Percentiles rank a stretch among this genome's conserved stretches.
phyloP scores from a whole-genome alignment of 35 echinoderm and acorn worm species.

The Ophiothrix spiculata region DNA sequence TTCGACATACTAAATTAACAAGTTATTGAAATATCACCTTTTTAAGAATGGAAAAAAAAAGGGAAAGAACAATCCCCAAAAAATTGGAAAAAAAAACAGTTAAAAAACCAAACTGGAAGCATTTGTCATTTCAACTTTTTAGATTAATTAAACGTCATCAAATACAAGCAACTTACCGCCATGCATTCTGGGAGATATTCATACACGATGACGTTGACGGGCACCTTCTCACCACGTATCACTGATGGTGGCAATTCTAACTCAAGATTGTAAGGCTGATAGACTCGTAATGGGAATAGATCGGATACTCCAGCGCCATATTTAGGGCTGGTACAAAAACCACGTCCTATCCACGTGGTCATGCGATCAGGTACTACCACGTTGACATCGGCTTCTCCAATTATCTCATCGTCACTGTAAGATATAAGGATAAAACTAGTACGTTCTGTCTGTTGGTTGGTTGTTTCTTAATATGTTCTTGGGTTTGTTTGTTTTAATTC shows the following conservation, averaged over 20 bases:
- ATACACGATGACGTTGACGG: constrained; percentile 75
- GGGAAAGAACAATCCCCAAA: no score
- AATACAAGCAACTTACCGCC: constrained; percentile 43
- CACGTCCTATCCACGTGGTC: constrained; percentile 87
- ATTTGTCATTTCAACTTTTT: no score
- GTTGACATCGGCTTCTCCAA: constrained; percentile 35
- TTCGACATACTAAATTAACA: no score
- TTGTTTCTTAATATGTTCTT: no score
- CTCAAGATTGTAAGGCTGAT: constrained; percentile 82
- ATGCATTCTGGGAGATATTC: constrained; percentile 74
- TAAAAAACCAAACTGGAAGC: no score
- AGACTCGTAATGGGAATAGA: constrained; percentile 55
- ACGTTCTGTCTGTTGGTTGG: no score
- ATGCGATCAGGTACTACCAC: constrained; percentile 82
- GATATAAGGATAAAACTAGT: no score
- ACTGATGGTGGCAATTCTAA: constrained; percentile 88
- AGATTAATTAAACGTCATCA: no score
- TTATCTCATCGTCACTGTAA: not conserved
- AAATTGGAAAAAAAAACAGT: no score
- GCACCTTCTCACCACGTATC: constrained; percentile 82
- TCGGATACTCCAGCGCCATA: constrained; percentile 72
- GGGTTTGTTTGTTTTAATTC: no score
- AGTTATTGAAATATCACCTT: no score
- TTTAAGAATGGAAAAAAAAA: no score
- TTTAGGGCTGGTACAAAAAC: constrained; percentile 71